Evolutionary conservation across 2,113 vertebrate genomes (phyloP).

Genomic region (Daboia siamensis): DNA sequence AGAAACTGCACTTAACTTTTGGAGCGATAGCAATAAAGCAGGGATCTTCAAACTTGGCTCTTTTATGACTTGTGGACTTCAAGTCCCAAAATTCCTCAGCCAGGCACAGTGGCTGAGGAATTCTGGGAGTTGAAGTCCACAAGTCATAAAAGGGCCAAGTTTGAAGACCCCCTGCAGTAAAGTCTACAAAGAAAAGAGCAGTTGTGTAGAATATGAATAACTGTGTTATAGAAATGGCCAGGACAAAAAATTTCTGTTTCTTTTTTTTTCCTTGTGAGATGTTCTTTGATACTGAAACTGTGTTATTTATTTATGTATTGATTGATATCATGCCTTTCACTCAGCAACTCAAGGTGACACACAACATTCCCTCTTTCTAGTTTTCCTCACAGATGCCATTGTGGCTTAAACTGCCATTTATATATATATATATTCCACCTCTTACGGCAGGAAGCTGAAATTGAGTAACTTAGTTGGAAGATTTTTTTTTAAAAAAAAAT

Average conservation of each 20-base stretch:
- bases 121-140: no score
- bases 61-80: no score
- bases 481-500: not conserved
- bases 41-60: no score
- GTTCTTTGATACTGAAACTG: not conserved
- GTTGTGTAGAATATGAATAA: not conserved
- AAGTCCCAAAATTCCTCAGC: no score
- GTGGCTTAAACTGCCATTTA: not conserved
- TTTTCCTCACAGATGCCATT: not conserved
- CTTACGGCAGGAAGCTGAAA: not conserved
- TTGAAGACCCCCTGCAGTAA: no score
- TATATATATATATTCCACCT: not conserved
- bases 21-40: not conserved
- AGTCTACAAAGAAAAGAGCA: not conserved
- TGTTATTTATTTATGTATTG: not conserved
- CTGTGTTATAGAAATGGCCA: not conserved
- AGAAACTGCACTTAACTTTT: not conserved
- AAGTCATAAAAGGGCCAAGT: no score
- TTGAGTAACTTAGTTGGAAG: not conserved
- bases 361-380: not conserved
- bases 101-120: no score
- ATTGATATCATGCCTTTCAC: not conserved
- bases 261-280: not conserved
- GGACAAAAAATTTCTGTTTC: not conserved
- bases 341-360: not conserved